These are phyloP conservation scores for Aptenodytes forsteri DNA, from an alignment of 2,113 vertebrate genomes.

Conservation along the genomic window DNA sequence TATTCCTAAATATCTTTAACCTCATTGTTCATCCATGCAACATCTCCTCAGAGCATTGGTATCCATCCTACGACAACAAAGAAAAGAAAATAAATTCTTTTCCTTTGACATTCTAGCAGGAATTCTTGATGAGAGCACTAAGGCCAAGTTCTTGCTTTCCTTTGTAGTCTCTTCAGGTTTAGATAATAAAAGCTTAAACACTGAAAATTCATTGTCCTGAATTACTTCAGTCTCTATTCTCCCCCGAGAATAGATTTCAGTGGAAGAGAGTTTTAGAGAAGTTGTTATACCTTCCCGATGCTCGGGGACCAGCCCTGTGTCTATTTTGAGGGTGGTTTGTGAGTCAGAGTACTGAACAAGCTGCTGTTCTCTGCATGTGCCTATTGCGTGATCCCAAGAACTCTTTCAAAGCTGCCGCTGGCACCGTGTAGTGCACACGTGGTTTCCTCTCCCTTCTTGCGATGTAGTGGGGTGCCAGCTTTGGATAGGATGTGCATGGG, in stretches of 20 bases:
- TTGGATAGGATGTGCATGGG: accelerated
- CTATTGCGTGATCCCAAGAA: not conserved
- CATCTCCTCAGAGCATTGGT: not conserved
- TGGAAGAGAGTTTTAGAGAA: not conserved
- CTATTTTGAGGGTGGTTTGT: not conserved
- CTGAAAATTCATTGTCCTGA: not conserved
- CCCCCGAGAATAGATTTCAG: not conserved
- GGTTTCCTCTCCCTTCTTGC: not conserved
- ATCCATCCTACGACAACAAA: not conserved
- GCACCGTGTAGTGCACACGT: accelerated
- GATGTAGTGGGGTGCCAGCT: not conserved
- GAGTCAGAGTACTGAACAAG: not conserved
- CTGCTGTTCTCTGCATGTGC: not conserved
- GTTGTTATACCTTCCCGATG: not conserved
- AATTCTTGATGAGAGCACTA: not conserved
- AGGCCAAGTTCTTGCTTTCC: not conserved
- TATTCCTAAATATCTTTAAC: not conserved
- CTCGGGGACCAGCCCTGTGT: not conserved
- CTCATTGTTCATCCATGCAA: not conserved
- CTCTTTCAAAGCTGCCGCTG: not conserved
- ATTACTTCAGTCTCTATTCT: not conserved
- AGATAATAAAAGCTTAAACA: not conserved
- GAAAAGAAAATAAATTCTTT: not conserved
- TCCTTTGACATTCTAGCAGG: not conserved
- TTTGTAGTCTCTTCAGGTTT: not conserved